Evolutionary conservation across 2,888 invertebrate species (phyloP).

Genomic region (Germaria angustata): DNA sequence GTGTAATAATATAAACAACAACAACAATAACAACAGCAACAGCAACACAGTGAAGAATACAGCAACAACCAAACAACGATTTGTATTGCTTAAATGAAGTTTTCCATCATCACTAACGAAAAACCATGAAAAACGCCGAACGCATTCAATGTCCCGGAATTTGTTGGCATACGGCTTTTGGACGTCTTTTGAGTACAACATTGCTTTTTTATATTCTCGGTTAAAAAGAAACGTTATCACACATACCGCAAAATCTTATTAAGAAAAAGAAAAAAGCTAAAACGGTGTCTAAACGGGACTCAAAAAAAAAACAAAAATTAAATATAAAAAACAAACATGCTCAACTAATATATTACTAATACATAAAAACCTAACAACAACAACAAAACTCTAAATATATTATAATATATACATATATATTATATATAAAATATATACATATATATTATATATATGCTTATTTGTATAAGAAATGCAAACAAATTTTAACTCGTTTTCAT

Average conservation of each 20-base stretch:
- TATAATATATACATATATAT: slow-evolving; percentile 60
- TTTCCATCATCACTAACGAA: slow-evolving; percentile 67
- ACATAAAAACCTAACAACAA: slow-evolving; percentile 30
- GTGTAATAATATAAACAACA: slow-evolving; percentile 43
- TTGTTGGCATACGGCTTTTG: slow-evolving; percentile 79
- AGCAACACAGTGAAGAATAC: slow-evolving; percentile 33
- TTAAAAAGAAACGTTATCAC: slow-evolving; percentile 67
- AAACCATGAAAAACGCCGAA: slow-evolving; percentile 75
- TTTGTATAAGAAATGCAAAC: slow-evolving; percentile 36
- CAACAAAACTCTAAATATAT: slow-evolving; percentile 59
- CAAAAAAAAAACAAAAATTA: slow-evolving; percentile 48
- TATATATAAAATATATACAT: slow-evolving; percentile 50
- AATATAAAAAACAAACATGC: slow-evolving; percentile 41
- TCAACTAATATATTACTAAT: slow-evolving; percentile 57
- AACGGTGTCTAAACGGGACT: slow-evolving; percentile 61
- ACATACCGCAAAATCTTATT: slow-evolving; percentile 66
- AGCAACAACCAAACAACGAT: slow-evolving; percentile 45
- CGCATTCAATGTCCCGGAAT: slow-evolving; percentile 78
- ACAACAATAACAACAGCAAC: slow-evolving; percentile 34
- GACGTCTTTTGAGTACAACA: slow-evolving; percentile 79
- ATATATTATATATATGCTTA: slow-evolving; percentile 38
- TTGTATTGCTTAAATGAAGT: slow-evolving; percentile 62
- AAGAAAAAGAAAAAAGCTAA: slow-evolving; percentile 43
- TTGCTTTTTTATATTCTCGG: slow-evolving; percentile 79
- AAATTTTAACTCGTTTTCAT: slow-evolving; percentile 47